phyloP scores from a whole-genome alignment of 2,113 vertebrate genomes.

The Recurvirostra avosetta region DNA sequence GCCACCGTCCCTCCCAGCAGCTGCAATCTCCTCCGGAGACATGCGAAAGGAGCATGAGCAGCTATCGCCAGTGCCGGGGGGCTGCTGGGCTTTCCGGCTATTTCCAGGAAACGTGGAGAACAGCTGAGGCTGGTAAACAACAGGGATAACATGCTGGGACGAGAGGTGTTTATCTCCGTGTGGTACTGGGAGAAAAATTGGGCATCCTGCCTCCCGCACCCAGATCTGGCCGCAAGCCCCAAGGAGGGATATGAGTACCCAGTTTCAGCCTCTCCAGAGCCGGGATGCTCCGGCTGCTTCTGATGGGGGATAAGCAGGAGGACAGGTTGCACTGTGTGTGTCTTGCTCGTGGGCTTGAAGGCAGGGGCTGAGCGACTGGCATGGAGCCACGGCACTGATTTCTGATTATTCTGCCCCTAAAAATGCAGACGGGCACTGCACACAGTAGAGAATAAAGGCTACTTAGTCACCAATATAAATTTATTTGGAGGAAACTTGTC shows the following conservation, averaged over 20 bases:
- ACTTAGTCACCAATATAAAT: background rate
- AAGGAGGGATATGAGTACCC: background rate
- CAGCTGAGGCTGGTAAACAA: conserved; percentile 12
- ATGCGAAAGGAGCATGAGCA: background rate
- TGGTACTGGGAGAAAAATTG: accelerated
- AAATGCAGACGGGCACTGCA: background rate
- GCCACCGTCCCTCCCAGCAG: background rate
- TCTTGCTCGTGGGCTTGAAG: background rate
- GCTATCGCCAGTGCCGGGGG: accelerated
- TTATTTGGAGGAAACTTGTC: background rate
- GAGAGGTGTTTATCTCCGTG: background rate
- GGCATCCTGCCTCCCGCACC: background rate
- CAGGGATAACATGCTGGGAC: accelerated
- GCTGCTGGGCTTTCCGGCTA: background rate
- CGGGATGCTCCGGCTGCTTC: background rate
- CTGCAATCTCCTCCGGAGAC: background rate
- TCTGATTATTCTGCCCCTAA: background rate
- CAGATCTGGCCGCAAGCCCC: background rate
- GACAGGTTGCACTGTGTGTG: background rate
- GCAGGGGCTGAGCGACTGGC: background rate
- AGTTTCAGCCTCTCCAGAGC: accelerated
- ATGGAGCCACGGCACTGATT: background rate
- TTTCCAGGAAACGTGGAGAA: background rate
- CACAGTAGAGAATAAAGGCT: background rate
- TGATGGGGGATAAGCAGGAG: background rate